Base-by-base conservation (phyloP, 2,888 invertebrate species). In the Andrena marginata region DNA sequence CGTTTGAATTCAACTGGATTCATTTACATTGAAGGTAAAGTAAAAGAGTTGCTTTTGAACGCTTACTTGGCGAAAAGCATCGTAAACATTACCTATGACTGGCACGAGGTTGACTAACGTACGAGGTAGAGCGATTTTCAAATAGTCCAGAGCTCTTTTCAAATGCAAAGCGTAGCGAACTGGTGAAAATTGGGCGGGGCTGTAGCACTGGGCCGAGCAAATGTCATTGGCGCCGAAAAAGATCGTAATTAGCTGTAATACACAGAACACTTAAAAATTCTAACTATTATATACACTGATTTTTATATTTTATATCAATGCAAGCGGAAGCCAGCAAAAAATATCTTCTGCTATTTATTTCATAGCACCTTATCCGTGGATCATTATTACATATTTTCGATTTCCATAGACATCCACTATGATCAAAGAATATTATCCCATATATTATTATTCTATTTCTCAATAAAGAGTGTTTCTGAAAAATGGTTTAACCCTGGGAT, bases 221-320 rank as follows among this genome's bases (percentile, higher is more conserved):
- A 97, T 95, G 92, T 97, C 97, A 92, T 97, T 97, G 80, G 97
- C 97, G 0, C 97, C 97, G 85, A 97, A 96, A 92, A 97, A 96
- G 65, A 97, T 95, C 0, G 97, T 97, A 67, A 97, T 94, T 95
- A 95, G 87, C 94, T 95, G 89, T 7, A 75, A 70, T 2, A 26
- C 16, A 49, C 7, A 59, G 26, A 59, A 51, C 13, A 42, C n/a
- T 10, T 10, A 7, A 4, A 10, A 13, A 13, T 0, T 8, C 16
- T 48, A 13, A 2, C 16, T 5, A 42, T 42, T 42, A 16, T 42
- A 5, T 16, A 16, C 16, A 42, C 16, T 48, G 26, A 16, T 23
- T 29, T n/a, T 20, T 31, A 23, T 26, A 31, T 7, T 59, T 63
- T 31, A 26, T 42, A 13, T 42, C 16, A 42, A 16, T 16, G 42